These are phyloP conservation scores for Campylorhamphus procurvoides DNA, from an alignment of 2,113 vertebrate genomes.

Conservation along the genomic window DNA sequence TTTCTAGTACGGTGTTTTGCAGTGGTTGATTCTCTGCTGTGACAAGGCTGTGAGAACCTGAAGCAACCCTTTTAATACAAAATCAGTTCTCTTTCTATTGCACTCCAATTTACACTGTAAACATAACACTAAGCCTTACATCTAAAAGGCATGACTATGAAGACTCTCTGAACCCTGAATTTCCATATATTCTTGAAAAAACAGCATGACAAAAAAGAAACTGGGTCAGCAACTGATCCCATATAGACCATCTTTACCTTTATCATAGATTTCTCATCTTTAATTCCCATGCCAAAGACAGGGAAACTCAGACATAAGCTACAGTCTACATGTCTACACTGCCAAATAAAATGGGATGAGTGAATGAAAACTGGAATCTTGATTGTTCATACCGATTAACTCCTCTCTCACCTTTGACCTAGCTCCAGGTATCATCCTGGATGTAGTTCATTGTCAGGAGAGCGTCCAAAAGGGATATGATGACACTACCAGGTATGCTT, in stretches of 20 bases:
- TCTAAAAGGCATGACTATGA: not conserved
- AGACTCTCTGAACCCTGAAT: not conserved
- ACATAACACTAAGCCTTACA: not conserved
- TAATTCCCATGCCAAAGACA: not conserved
- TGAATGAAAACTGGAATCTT: not conserved
- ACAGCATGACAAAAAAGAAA: not conserved
- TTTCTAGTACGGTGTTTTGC: not conserved
- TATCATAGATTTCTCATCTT: not conserved
- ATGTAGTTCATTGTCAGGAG: not conserved
- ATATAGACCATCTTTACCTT: not conserved
- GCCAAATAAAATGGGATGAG: not conserved
- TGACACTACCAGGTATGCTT: not conserved
- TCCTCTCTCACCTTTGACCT: not conserved
- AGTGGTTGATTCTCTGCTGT: not conserved
- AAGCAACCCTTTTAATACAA: not conserved
- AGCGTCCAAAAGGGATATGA: not conserved
- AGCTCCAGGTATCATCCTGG: not conserved
- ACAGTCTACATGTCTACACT: not conserved
- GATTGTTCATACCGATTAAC: not conserved
- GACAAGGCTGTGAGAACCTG: not conserved
- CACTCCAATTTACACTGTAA: not conserved
- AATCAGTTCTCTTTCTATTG: not conserved
- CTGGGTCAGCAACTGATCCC: not conserved
- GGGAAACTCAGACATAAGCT: not conserved
- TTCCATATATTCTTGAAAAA: not conserved